Percentiles rank a stretch among this genome's conserved stretches.
Evolutionary conservation across 2,888 invertebrate species (phyloP).

Genomic region (Clostera curtula): DNA sequence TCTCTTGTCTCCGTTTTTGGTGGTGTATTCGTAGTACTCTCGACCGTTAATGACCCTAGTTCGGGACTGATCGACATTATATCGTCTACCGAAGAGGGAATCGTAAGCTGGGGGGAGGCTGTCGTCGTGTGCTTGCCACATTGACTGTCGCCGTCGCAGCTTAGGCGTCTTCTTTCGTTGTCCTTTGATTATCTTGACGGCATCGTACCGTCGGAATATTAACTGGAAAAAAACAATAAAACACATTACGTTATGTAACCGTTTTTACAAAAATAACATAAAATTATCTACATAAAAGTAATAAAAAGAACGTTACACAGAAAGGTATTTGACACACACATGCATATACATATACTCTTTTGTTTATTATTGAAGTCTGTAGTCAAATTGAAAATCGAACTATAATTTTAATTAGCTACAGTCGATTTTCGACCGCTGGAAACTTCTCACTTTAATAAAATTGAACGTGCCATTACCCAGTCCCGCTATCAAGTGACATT

Average conservation of each 20-base stretch:
- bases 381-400: too few relatives aligned
- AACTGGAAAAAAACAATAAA: slow-evolving; percentile 32
- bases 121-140: slow-evolving; percentile 33
- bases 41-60: slow-evolving; percentile 81
- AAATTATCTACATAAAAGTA: too few relatives aligned
- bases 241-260: neutral
- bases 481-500: too few relatives aligned
- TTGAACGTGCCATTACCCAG: too few relatives aligned
- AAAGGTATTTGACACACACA: too few relatives aligned
- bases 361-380: too few relatives aligned
- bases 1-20: slow-evolving; percentile 76
- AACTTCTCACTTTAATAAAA: too few relatives aligned
- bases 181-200: slow-evolving; percentile 15
- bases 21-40: slow-evolving; percentile 81
- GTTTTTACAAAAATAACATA: too few relatives aligned
- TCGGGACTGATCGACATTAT: slow-evolving; percentile 43
- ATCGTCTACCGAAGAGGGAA: slow-evolving; percentile 63
- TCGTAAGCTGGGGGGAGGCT: slow-evolving; percentile 80
- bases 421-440: too few relatives aligned
- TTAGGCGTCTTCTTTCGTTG: slow-evolving; percentile 20
- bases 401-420: too few relatives aligned
- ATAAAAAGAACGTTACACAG: too few relatives aligned
- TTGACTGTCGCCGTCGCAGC: slow-evolving; percentile 15
- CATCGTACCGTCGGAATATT: slow-evolving; percentile 37
- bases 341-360: too few relatives aligned